A percentile compares a stretch with the other conserved stretches of the same genome.
Conservation (phyloP, 1,140 invertebrate genomes). For the Drosophila virilis region DNA sequence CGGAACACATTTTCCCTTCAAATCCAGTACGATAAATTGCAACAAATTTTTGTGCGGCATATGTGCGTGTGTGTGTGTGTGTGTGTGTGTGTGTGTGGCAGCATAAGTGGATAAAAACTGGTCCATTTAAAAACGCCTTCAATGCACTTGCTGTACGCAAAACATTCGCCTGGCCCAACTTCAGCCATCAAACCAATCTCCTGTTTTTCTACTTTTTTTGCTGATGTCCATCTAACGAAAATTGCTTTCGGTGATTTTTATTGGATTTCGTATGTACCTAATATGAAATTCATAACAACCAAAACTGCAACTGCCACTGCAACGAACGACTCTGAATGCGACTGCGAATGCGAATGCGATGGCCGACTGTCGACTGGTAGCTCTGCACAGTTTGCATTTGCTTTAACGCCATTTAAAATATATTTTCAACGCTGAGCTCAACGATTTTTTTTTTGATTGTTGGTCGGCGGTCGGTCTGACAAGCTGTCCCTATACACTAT, state of each 20-base stretch:
- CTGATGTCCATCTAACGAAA: conserved; percentile 48
- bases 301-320: conserved; percentile 45
- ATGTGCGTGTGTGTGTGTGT: not conserved
- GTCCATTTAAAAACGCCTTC: conserved; percentile 25
- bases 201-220: conserved; percentile 27
- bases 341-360: too few relatives aligned
- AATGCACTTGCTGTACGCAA: not conserved
- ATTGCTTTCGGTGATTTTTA: conserved; percentile 82
- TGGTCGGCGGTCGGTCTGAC: conserved; percentile 32
- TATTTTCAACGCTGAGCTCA: conserved; percentile 56
- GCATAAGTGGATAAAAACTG: conserved; percentile 1
- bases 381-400: conserved; percentile 37
- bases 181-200: conserved; percentile 38
- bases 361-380: conserved; percentile 11
- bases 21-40: conserved; percentile 53
- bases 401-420: conserved; percentile 58
- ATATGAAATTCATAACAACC: conserved; percentile 79
- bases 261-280: conserved; percentile 73
- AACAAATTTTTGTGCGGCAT: conserved; percentile 36
- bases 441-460: conserved; percentile 66
- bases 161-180: conserved; percentile 8
- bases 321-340: conserved; percentile 1
- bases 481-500: conserved; percentile 22
- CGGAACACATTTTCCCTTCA: conserved; percentile 26
- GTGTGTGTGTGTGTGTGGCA: not conserved